Evolutionary conservation across 2,113 vertebrate genomes (phyloP).

Genomic region (Halichoerus grypus): DNA sequence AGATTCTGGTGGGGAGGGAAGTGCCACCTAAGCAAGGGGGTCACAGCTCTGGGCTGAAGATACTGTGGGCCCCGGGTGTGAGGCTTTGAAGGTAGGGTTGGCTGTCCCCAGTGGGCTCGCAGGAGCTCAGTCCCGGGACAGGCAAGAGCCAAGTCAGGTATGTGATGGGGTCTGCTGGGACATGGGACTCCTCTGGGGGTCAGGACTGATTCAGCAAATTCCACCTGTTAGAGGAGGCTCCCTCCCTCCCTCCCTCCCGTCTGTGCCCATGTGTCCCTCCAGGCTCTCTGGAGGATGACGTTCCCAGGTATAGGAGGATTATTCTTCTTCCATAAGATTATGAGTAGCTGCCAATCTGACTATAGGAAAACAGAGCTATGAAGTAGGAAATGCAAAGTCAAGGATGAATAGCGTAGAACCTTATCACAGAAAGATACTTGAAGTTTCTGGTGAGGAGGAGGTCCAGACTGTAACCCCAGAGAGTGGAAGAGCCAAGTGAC

Average conservation of each 20-base stretch:
- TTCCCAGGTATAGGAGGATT: not conserved
- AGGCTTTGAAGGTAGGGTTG: not conserved
- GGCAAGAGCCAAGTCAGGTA: not conserved
- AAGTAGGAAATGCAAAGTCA: not conserved
- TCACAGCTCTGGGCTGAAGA: not conserved
- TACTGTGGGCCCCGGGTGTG: fast-evolving
- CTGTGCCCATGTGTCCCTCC: not conserved
- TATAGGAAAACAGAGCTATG: not conserved
- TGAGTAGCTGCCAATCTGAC: not conserved
- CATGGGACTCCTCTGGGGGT: not conserved
- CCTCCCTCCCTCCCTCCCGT: not conserved
- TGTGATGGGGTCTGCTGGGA: not conserved
- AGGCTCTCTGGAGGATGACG: not conserved
- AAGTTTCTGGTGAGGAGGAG: not conserved
- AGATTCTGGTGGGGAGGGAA: not conserved
- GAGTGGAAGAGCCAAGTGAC: not conserved
- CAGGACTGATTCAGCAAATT: not conserved
- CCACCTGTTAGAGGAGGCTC: not conserved
- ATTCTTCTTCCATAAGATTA: not conserved
- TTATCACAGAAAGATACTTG: not conserved
- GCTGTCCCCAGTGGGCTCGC: not conserved
- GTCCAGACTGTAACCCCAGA: too few relatives aligned
- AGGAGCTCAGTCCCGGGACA: not conserved
- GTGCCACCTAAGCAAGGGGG: not conserved
- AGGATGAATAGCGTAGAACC: not conserved